Evolutionary conservation across 2,113 vertebrate species (phyloP).

Genomic region (Tachuris rubrigastra): DNA sequence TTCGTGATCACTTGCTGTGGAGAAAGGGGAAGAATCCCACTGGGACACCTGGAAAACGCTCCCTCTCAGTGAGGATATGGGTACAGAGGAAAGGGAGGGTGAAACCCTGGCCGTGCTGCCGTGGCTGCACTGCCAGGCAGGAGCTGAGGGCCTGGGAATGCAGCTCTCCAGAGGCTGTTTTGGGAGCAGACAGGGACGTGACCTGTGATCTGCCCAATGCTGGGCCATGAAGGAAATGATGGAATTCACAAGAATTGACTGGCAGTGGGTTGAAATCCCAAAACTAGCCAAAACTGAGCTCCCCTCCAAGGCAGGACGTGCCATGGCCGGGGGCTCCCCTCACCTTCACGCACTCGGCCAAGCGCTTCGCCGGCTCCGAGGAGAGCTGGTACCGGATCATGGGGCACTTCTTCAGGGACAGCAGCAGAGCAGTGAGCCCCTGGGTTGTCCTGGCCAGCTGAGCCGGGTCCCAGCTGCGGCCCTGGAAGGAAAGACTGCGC

Average conservation of each 20-base stretch:
- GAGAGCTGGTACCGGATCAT: slow-evolving; percentile 97
- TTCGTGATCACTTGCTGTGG: slow-evolving; percentile 95
- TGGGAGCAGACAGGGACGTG: accelerated
- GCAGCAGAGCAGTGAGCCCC: slow-evolving; percentile 90
- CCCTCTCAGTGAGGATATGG: not conserved
- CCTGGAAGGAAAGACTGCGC: slow-evolving; percentile 68
- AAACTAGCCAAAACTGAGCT: not conserved
- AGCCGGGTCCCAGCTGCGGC: slow-evolving; percentile 86
- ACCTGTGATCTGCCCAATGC: accelerated
- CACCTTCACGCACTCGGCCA: slow-evolving; percentile 91
- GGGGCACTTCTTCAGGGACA: slow-evolving; percentile 96
- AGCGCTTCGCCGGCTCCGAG: slow-evolving; percentile 87
- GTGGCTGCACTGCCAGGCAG: not conserved
- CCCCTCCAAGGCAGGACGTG: not conserved
- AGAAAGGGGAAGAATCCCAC: not conserved
- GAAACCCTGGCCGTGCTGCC: not conserved
- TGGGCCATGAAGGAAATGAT: accelerated
- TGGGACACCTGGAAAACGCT: not conserved
- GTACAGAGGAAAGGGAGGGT: not conserved
- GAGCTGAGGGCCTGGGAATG: not conserved
- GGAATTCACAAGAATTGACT: not conserved
- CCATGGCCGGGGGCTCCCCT: not conserved
- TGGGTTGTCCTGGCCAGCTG: slow-evolving; percentile 87
- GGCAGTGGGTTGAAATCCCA: not conserved
- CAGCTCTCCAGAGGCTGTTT: not conserved